Evolutionary conservation across 2,113 vertebrate species (phyloP), one percentile per base, ranked within the genome.

Genomic region (Mormyrus lacerda): DNA sequence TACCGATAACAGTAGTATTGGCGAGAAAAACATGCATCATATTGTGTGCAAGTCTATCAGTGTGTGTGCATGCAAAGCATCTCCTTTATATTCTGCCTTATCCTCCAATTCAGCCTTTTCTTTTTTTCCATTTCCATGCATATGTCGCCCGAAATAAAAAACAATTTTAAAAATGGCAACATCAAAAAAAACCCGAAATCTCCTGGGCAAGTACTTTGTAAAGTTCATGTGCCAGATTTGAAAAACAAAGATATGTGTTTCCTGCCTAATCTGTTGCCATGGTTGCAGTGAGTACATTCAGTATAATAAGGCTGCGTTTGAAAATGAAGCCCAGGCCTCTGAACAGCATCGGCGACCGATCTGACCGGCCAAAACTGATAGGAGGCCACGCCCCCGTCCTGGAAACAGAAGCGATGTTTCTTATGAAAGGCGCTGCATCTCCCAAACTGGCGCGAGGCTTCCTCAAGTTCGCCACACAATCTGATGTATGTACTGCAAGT

Each of bases 181-280:
- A 65, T 89, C 88, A 89, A 84, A 89, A 51, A 65, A 31, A 27
- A 65, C 48, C 3, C 8, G 31, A 89, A 85, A 89, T 84, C 88
- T 89, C 88, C 44, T 45, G 88, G 88, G 88, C 88, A 85, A 58
- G 21, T 84, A 47, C 88, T 89, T 79, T 89, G 88, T 85, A 89
- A 89, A 89, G 88, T 89, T 89, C 88, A 89, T 85, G 88, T 84
- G 50, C 88, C 88, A 84, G 51, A 89, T 89, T 89, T 85, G 76
- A 84, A 89, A 89, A 89, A 89, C 88, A 89, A 89, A 61, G 88
- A 89, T 65, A 89, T 58, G 88, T 55, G 51, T 85, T 82, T 79
- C 79, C 39, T 82, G 88, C 79, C 79, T 89, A 89, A 89, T 89
- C 88, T n/a, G 88, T 89, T 85, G 88, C 88, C 88, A 89, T 89